Evolutionary conservation across 2,797 vertebrate genomes (phyloP).

Genomic region (Centroberyx gerrardi): DNA sequence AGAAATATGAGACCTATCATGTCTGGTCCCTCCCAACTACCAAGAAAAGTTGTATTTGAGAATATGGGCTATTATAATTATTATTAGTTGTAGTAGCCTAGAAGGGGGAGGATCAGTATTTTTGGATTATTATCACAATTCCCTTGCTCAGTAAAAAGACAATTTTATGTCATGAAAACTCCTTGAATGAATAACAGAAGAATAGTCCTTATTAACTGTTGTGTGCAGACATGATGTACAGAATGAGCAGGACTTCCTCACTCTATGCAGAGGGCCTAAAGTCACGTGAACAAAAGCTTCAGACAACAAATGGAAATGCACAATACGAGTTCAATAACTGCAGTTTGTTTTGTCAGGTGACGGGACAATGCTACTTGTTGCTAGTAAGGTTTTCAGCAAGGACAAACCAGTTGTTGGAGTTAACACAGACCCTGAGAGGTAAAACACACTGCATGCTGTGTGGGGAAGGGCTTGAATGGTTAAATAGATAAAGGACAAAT

Average conservation of each 20-base stretch:
- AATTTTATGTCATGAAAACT: too few relatives aligned
- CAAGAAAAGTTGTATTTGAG: too few relatives aligned
- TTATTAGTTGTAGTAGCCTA: too few relatives aligned
- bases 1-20: not conserved
- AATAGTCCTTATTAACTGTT: conserved; percentile 18
- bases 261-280: conserved; percentile 28
- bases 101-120: too few relatives aligned
- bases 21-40: too few relatives aligned
- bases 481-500: not conserved
- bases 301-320: conserved; percentile 39
- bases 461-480: not conserved
- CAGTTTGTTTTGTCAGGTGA: conserved; percentile 89
- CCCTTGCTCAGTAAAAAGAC: too few relatives aligned
- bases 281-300: conserved; percentile 46
- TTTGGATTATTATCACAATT: too few relatives aligned
- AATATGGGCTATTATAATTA: too few relatives aligned
- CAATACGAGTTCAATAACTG: conserved; percentile 61
- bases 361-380: conserved; percentile 97
- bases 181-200: not conserved
- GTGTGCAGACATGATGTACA: conserved; percentile 8
- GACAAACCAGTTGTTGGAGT: conserved; percentile 97
- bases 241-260: conserved; percentile 18
- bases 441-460: conserved; percentile 52
- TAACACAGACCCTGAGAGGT: conserved; percentile 99
- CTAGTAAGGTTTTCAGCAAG: conserved; percentile 96